Conservation (phyloP, 2,797 vertebrate species). For the Danio jaintianensis region DNA sequence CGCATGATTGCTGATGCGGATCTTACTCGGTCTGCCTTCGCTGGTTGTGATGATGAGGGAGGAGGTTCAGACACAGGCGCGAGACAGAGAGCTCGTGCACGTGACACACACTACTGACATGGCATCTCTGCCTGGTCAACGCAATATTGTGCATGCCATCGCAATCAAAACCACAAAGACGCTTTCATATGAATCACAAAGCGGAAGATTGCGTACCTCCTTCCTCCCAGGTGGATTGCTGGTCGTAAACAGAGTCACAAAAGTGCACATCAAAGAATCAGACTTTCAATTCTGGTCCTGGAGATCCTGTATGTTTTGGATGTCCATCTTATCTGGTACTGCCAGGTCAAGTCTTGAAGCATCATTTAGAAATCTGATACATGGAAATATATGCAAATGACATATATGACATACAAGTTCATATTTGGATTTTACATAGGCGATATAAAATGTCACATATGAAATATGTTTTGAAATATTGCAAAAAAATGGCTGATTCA, state of each 20-base stretch:
- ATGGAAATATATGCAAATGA: too few species aligned
- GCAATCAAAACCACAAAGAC: conserved; percentile 3
- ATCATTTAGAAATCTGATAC: background rate
- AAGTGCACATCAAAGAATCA: conserved; percentile 2
- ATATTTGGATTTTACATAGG: too few species aligned
- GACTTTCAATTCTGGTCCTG: background rate
- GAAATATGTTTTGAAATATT: too few species aligned
- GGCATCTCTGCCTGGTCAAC: conserved; percentile 26
- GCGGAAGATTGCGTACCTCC: background rate
- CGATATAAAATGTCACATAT: too few species aligned
- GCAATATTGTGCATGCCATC: conserved; percentile 15
- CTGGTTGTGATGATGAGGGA: conserved; percentile 57
- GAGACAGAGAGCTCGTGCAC: conserved; percentile 38
- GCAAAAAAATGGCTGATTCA: too few species aligned
- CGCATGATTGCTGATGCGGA: conserved; percentile 60
- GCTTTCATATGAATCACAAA: background rate
- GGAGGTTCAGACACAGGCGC: conserved; percentile 46
- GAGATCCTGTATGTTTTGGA: background rate
- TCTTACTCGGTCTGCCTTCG: conserved; percentile 65
- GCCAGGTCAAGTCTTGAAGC: background rate
- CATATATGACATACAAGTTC: too few species aligned
- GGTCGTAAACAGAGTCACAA: background rate
- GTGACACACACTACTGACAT: conserved; percentile 55
- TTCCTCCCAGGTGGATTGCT: background rate
- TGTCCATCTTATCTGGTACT: background rate